Evolutionary conservation across 2,888 invertebrate species (phyloP).

Genomic region (Poecilus cupreus): DNA sequence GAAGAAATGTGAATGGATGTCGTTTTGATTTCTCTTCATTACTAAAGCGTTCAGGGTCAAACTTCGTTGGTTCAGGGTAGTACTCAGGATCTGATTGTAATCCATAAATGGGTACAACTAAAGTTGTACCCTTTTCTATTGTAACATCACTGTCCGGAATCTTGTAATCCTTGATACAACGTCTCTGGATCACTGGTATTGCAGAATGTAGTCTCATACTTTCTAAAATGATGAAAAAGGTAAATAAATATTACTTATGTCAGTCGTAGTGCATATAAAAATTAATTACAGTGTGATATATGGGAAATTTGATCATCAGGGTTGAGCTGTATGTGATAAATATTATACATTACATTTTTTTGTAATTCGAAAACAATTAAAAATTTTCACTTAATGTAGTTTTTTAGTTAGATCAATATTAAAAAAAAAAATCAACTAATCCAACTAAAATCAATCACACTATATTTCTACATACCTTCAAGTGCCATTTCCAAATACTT

Average conservation of each 20-base stretch:
- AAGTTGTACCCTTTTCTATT: constrained; percentile 68
- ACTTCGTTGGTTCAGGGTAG: constrained; percentile 71
- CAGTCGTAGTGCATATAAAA: too few species aligned
- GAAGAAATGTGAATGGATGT: constrained; percentile 69
- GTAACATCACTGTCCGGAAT: constrained; percentile 66
- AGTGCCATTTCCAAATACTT: constrained; percentile 41
- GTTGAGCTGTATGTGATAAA: too few species aligned
- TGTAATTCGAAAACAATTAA: too few species aligned
- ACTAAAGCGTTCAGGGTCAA: constrained; percentile 72
- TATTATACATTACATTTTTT: too few species aligned
- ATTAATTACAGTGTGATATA: too few species aligned
- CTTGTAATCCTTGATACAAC: constrained; percentile 67
- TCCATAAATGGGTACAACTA: constrained; percentile 69
- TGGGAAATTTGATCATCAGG: too few species aligned
- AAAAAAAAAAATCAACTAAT: too few species aligned
- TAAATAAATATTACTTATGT: too few species aligned
- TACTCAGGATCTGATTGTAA: constrained; percentile 72
- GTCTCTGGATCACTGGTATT: constrained; percentile 68
- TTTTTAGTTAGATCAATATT: too few species aligned
- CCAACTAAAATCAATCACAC: too few species aligned
- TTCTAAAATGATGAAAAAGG: constrained; percentile 69
- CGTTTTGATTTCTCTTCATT: constrained; percentile 65
- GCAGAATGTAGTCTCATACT: constrained; percentile 73
- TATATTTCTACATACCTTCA: constrained; percentile 13
- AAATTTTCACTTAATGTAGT: too few species aligned